Evolutionary conservation across 2,888 invertebrate species (phyloP).

Genomic region (Drosophila seclusa): DNA sequence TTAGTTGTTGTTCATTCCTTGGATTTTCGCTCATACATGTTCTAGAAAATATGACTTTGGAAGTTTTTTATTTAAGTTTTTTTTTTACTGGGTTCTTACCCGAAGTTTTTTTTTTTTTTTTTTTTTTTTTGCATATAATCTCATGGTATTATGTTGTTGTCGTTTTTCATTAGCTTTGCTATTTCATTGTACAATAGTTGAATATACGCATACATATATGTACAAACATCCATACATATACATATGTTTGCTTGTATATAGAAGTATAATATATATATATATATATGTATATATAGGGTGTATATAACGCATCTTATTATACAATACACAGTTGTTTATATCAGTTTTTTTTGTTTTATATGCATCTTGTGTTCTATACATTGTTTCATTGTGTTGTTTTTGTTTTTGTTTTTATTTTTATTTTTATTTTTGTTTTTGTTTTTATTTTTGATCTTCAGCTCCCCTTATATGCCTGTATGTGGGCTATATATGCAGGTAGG

Average conservation of each 20-base stretch:
- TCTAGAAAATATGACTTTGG: slow-evolving; percentile 40
- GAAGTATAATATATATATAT: slow-evolving; percentile 45
- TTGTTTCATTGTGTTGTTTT: slow-evolving; percentile 60
- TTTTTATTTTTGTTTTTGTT: slow-evolving; percentile 14
- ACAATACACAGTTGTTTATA: slow-evolving; percentile 38
- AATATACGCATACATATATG: slow-evolving; percentile 34
- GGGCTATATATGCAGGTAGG: slow-evolving; percentile 54
- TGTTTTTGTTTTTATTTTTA: not conserved
- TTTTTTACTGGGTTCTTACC: not conserved
- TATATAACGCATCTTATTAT: slow-evolving; percentile 56
- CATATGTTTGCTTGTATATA: slow-evolving; percentile 43
- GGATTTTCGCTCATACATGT: slow-evolving; percentile 24
- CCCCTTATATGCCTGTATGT: slow-evolving; percentile 52
- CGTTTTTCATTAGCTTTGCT: slow-evolving; percentile 55
- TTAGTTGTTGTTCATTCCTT: slow-evolving; percentile 26
- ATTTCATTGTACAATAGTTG: slow-evolving; percentile 73
- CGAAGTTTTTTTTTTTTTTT: not conserved
- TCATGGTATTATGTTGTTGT: slow-evolving; percentile 21
- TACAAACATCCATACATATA: slow-evolving; percentile 17
- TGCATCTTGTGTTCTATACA: slow-evolving; percentile 65
- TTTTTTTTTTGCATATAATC: slow-evolving; percentile 13
- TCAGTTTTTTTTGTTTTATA: slow-evolving; percentile 31
- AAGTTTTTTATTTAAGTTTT: slow-evolving; percentile 1
- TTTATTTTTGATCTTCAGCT: slow-evolving; percentile 69
- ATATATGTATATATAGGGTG: slow-evolving; percentile 58